A percentile compares a stretch with the other conserved stretches of the same genome.
Evolutionary conservation across 37 sponge, comb jelly and placozoan species (phyloP).

Genomic region (Dysidea cf. avara): DNA sequence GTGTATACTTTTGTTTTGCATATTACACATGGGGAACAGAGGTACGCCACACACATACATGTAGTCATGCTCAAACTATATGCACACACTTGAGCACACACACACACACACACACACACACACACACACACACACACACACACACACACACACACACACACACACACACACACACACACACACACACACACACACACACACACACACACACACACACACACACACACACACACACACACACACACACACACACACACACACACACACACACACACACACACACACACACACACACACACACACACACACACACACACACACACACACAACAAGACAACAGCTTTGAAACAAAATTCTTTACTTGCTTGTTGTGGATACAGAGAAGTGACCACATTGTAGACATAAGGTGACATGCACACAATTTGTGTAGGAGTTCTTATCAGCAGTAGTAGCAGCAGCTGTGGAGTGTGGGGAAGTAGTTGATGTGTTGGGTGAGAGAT

Average conservation of each 20-base stretch:
- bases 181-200: conserved; percentile 4
- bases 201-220: conserved; percentile 14
- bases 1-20: too few species aligned
- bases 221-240: conserved; percentile 14
- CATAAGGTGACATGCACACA: too few species aligned
- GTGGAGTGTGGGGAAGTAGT: too few species aligned
- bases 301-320: conserved; percentile 11
- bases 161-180: conserved; percentile 2
- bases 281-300: conserved; percentile 12
- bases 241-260: conserved; percentile 14
- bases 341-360: too few species aligned
- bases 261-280: conserved; percentile 19
- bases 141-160: conserved; percentile 3
- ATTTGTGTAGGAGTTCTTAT: too few species aligned
- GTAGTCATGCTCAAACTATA: not conserved
- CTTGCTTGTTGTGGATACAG: too few species aligned
- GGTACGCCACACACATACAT: not conserved
- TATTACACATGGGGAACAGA: not conserved
- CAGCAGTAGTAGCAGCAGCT: too few species aligned
- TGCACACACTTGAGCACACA: conserved; percentile 16
- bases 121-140: conserved; percentile 24
- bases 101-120: conserved; percentile 32
- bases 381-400: too few species aligned
- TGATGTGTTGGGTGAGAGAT: too few species aligned
- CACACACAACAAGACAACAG: too few species aligned